Conservation (phyloP, 2,797 vertebrate genomes). For the Darevskia nairensis region DNA sequence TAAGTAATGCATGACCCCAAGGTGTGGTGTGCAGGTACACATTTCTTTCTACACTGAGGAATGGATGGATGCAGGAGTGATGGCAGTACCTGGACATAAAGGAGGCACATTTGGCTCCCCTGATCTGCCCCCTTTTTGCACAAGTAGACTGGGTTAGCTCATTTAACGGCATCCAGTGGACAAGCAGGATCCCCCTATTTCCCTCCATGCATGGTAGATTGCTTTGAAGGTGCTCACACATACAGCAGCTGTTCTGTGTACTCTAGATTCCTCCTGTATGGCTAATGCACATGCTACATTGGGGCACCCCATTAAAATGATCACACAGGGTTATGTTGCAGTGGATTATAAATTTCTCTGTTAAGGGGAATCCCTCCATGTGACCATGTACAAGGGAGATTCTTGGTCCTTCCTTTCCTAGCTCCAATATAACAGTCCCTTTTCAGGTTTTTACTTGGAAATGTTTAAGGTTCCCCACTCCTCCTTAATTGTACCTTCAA, state of each 20-base stretch:
- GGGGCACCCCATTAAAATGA: background rate
- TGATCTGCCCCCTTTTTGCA: no score
- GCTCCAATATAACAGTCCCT: background rate
- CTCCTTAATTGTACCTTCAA: conserved; percentile 40
- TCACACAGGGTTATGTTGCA: background rate
- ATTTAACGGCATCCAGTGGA: background rate
- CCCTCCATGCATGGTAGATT: background rate
- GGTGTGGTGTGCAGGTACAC: background rate
- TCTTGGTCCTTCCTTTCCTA: conserved; percentile 6
- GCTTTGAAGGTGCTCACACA: background rate
- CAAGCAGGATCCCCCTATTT: background rate
- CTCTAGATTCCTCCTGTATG: background rate
- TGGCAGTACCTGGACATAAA: no score
- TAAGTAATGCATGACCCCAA: background rate
- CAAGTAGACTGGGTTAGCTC: background rate
- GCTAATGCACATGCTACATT: background rate
- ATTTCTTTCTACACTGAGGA: background rate
- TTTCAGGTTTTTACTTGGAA: conserved; percentile 35
- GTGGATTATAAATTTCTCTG: background rate
- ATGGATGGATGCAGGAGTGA: background rate
- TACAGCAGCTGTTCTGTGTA: background rate
- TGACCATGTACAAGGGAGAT: background rate
- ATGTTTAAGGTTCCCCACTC: background rate
- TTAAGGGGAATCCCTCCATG: background rate
- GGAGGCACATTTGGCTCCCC: background rate